phyloP scores from a whole-genome alignment of 2,113 vertebrate species.

The Silurus asotus region DNA sequence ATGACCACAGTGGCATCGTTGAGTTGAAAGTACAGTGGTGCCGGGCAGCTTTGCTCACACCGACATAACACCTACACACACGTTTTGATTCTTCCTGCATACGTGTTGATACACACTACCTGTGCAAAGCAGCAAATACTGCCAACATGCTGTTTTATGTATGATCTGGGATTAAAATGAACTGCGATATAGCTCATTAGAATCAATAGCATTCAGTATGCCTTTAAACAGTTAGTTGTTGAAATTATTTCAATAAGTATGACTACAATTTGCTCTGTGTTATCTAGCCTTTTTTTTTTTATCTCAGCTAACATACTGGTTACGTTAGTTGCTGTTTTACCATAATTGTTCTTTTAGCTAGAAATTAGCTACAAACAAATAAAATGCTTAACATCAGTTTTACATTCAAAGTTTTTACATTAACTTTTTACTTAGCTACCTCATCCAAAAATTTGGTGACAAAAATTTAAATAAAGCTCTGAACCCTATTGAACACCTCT shows the following conservation, averaged over 20 bases:
- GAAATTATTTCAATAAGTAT: neutral
- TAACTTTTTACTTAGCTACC: neutral
- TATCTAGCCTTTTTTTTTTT: neutral
- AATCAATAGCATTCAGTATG: neutral
- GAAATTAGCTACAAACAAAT: neutral
- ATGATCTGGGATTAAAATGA: neutral
- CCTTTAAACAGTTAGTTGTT: neutral
- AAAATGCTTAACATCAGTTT: neutral
- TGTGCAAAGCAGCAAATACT: neutral
- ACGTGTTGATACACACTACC: slow-evolving; percentile 3
- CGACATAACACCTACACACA: neutral
- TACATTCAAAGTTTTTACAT: neutral
- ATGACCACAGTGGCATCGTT: slow-evolving; percentile 38
- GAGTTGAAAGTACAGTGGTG: slow-evolving; percentile 31
- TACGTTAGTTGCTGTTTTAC: neutral
- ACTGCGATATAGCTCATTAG: neutral
- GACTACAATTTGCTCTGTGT: neutral
- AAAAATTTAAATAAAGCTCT: too few relatives aligned
- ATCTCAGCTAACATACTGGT: neutral
- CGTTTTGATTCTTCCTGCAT: neutral
- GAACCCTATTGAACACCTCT: too few relatives aligned
- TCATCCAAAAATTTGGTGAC: neutral
- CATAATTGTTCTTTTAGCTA: neutral
- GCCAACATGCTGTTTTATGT: neutral
- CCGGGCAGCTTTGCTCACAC: neutral